Evolutionary conservation across 1,140 invertebrate genomes (phyloP), one percentile per base, ranked within the genome.

Genomic region (Drosophila fuyamai): DNA sequence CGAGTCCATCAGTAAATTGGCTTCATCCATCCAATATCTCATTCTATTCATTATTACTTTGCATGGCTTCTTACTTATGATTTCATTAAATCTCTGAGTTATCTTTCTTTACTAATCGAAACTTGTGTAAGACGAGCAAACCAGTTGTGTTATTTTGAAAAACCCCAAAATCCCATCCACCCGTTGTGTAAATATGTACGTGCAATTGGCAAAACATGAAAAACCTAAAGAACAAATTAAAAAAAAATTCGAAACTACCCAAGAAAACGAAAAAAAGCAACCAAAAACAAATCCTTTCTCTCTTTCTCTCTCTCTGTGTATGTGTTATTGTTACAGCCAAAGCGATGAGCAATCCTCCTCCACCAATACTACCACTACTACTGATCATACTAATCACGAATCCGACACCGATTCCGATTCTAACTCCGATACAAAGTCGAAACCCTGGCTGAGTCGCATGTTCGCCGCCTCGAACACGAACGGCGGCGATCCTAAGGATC

Each of bases 241-340:
- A 41, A 48, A 40, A 38, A 51, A 81, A 71, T 66, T 76, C 48
- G 60, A 66, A 67, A 68, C 6, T 55, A 68, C 62, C 36, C 41
- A 70, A 78, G 27, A 59, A 59, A 51, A 23, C 58, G 29, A 58
- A 76, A 43, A 29, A 44, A 56, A 66, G 32, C 58, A 57, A 77
- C 55, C 62, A 77, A 76, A 77, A 61, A 75, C 72, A 76, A 71
- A 77, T 77, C 81, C 78, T 83, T 56, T 84, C 81, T 81, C 72
- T 81, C 62, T 76, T 59, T 76, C 40, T 84, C 73, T 82, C 80
- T 88, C 73, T 88, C 76, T 89, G 84, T 89, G 85, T 90, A 89
- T 89, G 85, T 89, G 79, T 92, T 92, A 89, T 92, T 92, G 90
- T 92, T 92, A 67, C 90, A 92, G 91, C 91, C 90, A 81, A 85